Conservation (phyloP, 2,888 invertebrate species). For the Belgica antarctica region DNA sequence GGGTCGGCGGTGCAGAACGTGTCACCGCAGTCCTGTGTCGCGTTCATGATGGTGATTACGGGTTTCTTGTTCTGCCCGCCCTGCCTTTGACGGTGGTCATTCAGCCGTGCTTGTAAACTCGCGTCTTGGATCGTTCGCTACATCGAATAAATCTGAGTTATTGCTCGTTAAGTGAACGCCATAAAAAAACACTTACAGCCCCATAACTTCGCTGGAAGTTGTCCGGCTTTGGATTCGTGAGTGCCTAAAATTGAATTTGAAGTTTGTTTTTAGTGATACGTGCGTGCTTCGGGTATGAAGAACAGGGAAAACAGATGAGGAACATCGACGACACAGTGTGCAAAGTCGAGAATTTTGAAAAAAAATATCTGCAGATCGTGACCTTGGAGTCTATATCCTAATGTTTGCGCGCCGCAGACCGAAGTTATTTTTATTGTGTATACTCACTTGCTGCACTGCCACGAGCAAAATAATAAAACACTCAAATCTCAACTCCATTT, state of each 20-base stretch:
- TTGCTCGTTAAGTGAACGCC: too few relatives aligned
- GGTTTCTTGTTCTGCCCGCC: not conserved
- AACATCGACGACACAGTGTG: too few relatives aligned
- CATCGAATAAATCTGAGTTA: not conserved
- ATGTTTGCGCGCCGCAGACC: too few relatives aligned
- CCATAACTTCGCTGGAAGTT: not conserved
- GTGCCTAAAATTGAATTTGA: not conserved
- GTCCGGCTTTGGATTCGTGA: not conserved
- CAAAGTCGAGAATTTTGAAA: too few relatives aligned
- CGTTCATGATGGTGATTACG: not conserved
- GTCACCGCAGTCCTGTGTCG: constrained; percentile 17
- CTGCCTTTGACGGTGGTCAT: not conserved
- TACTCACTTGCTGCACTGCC: constrained; percentile 8
- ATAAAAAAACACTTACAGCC: not conserved
- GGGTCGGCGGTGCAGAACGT: not conserved
- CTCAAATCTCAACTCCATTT: constrained; percentile 7
- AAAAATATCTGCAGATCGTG: too few relatives aligned
- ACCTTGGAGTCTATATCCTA: too few relatives aligned
- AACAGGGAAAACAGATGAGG: not conserved
- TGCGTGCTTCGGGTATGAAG: too few relatives aligned
- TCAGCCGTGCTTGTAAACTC: not conserved
- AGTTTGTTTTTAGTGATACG: constrained; percentile 2
- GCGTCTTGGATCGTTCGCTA: not conserved
- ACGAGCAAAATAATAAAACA: constrained; percentile 1
- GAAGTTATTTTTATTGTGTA: not conserved